A percentile compares a stretch with the other conserved stretches of the same genome.
These are phyloP conservation scores for Galerucella nymphaeae DNA, from an alignment of 2,888 invertebrate species.

Conservation along the genomic window DNA sequence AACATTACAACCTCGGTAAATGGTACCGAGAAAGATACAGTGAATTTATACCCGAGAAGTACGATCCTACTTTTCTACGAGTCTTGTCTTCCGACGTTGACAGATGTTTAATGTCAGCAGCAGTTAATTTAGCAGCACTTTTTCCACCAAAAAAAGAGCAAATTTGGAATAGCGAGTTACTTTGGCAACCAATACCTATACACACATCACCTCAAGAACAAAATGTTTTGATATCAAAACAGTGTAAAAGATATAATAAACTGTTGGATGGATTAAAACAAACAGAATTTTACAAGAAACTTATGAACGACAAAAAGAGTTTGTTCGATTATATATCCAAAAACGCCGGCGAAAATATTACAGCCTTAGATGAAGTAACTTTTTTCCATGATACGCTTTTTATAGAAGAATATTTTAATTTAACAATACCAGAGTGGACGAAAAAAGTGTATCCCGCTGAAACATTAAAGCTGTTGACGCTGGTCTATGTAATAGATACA, in stretches of 20 bases:
- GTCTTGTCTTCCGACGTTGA: constrained; percentile 83
- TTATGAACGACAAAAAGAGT: constrained; percentile 65
- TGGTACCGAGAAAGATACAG: constrained; percentile 78
- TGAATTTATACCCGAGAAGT: constrained; percentile 67
- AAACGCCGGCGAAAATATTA: constrained; percentile 70
- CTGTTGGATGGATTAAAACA: constrained; percentile 30
- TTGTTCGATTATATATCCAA: constrained; percentile 73
- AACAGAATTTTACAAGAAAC: constrained; percentile 15
- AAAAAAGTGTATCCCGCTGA: constrained; percentile 68
- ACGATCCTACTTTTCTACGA: constrained; percentile 68
- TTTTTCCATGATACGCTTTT: constrained; percentile 71
- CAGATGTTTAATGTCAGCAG: constrained; percentile 87
- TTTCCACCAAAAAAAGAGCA: constrained; percentile 72
- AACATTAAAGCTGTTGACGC: background rate
- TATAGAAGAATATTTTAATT: constrained; percentile 73
- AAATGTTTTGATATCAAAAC: constrained; percentile 65
- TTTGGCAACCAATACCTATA: constrained; percentile 81
- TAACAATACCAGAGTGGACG: constrained; percentile 49
- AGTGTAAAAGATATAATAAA: constrained; percentile 41
- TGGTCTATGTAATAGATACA: background rate
- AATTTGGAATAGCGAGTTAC: constrained; percentile 70
- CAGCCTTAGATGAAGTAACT: constrained; percentile 64
- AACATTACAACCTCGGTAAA: constrained; percentile 68
- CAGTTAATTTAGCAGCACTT: constrained; percentile 79
- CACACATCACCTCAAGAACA: constrained; percentile 71